Evolutionary conservation across 2,797 vertebrate species (phyloP).

Genomic region (Garrulus glandarius): DNA sequence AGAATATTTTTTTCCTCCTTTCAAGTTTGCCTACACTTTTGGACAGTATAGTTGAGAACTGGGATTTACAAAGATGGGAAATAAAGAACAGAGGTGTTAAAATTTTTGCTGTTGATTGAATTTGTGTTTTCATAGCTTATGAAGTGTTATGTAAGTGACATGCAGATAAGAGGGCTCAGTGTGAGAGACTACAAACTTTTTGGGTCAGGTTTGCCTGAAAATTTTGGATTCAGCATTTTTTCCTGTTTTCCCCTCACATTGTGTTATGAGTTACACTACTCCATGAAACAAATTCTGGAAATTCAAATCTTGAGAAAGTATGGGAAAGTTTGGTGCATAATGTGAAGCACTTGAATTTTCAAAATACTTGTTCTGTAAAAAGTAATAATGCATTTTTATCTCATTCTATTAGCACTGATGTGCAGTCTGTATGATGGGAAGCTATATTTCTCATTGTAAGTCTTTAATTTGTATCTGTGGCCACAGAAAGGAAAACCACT

Average conservation of each 20-base stretch:
- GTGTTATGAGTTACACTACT: background rate
- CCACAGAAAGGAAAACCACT: background rate
- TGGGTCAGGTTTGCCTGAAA: background rate
- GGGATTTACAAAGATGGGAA: background rate
- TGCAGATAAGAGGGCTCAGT: background rate
- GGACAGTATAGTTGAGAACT: background rate
- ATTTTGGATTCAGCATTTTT: background rate
- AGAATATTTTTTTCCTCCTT: background rate
- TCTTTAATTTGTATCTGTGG: background rate
- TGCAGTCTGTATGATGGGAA: background rate
- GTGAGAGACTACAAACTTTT: background rate
- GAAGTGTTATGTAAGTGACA: background rate
- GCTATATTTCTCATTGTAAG: background rate
- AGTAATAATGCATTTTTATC: background rate
- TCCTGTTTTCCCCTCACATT: background rate
- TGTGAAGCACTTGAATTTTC: background rate
- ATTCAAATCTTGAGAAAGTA: background rate
- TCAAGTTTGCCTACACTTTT: background rate
- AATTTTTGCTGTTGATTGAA: background rate
- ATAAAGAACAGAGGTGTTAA: background rate
- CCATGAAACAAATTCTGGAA: background rate
- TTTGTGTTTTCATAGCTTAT: background rate
- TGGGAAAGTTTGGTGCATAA: background rate
- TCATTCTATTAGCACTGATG: background rate
- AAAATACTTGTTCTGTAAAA: background rate